Evolutionary conservation across 1,140 invertebrate species (phyloP), one percentile per base, ranked within the genome.

Genomic region (Zeugodacus cucurbitae): DNA sequence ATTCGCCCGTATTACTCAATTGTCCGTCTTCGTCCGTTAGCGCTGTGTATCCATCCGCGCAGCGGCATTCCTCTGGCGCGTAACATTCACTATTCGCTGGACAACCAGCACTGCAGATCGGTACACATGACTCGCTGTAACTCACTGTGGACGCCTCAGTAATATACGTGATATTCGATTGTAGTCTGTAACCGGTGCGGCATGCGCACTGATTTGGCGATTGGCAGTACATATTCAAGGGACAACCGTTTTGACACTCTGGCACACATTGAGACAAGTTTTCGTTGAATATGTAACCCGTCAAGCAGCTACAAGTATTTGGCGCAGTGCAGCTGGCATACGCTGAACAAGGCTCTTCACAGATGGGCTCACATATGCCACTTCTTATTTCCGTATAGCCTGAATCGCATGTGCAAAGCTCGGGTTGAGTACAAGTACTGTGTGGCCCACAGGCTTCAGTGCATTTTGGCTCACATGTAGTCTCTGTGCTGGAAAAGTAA

Each of bases 151-250:
- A 48, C 41, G 8, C 10, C 20, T 48, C 41, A 11, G 0, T n/a
- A 6, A 20, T 26, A 22, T 2, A 3, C 14, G 41, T 82, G 0
- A 1, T 6, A 6, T 44, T 44, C 6, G 26, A 11, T 11, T 82
- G 17, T 10, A 29, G 10, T 22, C 6, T 22, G 10, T 82, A 82
- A 5, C 74, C 74, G 48, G 74, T 82, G 26, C 74, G 74, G 2
- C 74, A 82, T 26, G 44, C 41, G 3, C 74, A 82, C 26, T 48
- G 20, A 29, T 48, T 41, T 4, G 87, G 87, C 29, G 70, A 32
- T 74, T 64, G 29, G 20, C 87, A 88, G 17, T 88, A 54, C 22
- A 26, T 70, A 41, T 88, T 78, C 29, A 62, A 34, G n/a, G 57
- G 57, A 14, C 85, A 87, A n/a, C 57, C 85, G 37, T 87, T 22